Evolutionary conservation across 2,888 invertebrate species (phyloP), one percentile per base, ranked within the genome.

Genomic region (Oxycera nigricornis): DNA sequence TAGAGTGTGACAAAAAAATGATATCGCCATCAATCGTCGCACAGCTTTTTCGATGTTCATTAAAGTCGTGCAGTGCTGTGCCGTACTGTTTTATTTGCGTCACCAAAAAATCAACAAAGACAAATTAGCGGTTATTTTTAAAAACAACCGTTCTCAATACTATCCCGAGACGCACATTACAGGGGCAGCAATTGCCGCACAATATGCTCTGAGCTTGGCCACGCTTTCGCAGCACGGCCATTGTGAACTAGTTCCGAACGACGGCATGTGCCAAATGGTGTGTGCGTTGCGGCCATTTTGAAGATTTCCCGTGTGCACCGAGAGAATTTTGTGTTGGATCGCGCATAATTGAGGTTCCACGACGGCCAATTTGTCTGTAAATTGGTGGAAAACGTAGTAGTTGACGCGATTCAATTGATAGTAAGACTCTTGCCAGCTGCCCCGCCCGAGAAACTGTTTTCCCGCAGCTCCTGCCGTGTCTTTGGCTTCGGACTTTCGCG

Each of bases 251-350:
- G 74, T 52, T 74, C 74, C 74, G 74, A 74, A 84, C 87, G 86
- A 87, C 88, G 89, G 89, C 89, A 89, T 89, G 89, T 89, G 89
- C 88, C 89, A 87, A 62, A 74, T 59, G 86, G 87, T 89, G 88
- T 87, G 62, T 74, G 68, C 86, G 87, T 86, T 88, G 88, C 89
- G 88, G 89, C 89, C 90, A 90, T 90, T 89, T 90, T 89, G 88
- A 88, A 88, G 86, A 88, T 89, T 87, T 88, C 87, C 70, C 86
- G 88, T 87, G 88, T 87, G 89, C 31, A 52, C 70, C 22, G 52
- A 52, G 52, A 88, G 74, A 74, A 88, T 88, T 39, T 88, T 87
- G 88, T 88, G 87, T 88, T 86, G 86, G 26, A 72, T 50, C 35
- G 55, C 31, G 55, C 31, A 70, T 14, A 20, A 31, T 70, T 52